Conservation (phyloP, 2,888 invertebrate genomes). For the Horisme vitalbata region DNA sequence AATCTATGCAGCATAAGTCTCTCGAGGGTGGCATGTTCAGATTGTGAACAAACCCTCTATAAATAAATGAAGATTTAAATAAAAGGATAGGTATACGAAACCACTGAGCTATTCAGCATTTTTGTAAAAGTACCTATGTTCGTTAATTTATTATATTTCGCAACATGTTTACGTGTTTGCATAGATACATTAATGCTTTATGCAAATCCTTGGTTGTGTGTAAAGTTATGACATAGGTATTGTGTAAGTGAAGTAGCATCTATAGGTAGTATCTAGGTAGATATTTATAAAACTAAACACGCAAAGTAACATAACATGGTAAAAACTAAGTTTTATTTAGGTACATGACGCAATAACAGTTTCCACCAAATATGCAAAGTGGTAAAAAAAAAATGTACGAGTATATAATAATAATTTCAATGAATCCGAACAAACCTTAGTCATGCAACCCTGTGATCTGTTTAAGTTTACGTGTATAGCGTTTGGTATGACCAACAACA, state of each 20-base stretch:
- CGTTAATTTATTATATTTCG: constrained; percentile 8
- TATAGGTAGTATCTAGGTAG: constrained; percentile 8
- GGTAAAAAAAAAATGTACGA: too few relatives aligned
- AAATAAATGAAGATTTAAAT: too few relatives aligned
- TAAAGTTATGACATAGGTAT: constrained; percentile 16
- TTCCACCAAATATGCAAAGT: neutral
- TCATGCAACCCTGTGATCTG: too few relatives aligned
- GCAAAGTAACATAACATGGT: neutral
- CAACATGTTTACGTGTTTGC: constrained; percentile 18
- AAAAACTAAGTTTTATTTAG: neutral
- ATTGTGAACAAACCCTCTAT: too few relatives aligned
- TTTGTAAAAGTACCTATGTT: neutral
- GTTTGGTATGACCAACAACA: too few relatives aligned
- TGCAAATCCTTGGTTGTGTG: constrained; percentile 23
- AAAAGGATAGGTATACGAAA: too few relatives aligned
- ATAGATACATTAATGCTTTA: constrained; percentile 15
- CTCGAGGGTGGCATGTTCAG: too few relatives aligned
- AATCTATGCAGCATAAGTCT: too few relatives aligned
- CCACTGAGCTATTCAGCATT: neutral
- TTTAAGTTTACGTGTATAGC: too few relatives aligned
- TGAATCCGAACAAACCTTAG: too few relatives aligned
- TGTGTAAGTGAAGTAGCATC: too few relatives aligned
- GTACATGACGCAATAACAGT: neutral
- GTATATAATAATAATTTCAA: too few relatives aligned
- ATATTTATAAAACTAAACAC: neutral